Base-by-base conservation (phyloP, 2,113 vertebrate species). In the Ranitomeya variabilis region DNA sequence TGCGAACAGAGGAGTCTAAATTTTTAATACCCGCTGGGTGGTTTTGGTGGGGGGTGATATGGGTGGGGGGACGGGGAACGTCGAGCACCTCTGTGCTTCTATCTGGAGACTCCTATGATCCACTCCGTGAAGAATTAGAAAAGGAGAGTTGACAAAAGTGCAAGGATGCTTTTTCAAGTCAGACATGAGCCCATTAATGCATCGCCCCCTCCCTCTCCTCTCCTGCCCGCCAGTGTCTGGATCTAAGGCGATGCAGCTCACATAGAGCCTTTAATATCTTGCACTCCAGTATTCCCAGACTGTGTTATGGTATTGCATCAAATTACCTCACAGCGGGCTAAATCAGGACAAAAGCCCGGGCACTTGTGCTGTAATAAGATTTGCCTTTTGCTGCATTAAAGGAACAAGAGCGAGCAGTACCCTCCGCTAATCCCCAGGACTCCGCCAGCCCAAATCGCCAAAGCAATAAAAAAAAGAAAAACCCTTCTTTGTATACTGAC, bases 161-260 rank as follows among this genome's bases (percentile, higher is more conserved):
- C 85, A 83, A 57, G 23, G 87, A 76, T 83, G 89, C 85, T 83
- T 90, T 69, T 87, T 59, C 79, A 83, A 91, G 91, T 86, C 83
- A 90, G 83, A 90, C 89, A 89, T 7, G 77, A 83, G 89, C 83
- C 87, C 83, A 81, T 88, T 87, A 87, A 92, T 51, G 73, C 84
- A 89, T 57, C 77, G 55, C 67, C 73, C 86, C 87, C 26, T 31
- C 55, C 90, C 91, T 91, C 91, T 92, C 92, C 91, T 90, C 92
- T 51, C 62, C 86, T 90, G 90, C 86, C 88, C 82, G 66, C 67
- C 82, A 89, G 92, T 84, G 93, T 92, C 92, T 93, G 92, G 91
- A 94, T 94, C 95, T 94, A 74, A 95, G 94, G 94, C 94, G 94
- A 94, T 95, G 94, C 91, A 92, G 91, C 91, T 91, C 87, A 91